Evolutionary conservation across 2,113 vertebrate genomes (phyloP).

Genomic region (Candoia aspera): DNA sequence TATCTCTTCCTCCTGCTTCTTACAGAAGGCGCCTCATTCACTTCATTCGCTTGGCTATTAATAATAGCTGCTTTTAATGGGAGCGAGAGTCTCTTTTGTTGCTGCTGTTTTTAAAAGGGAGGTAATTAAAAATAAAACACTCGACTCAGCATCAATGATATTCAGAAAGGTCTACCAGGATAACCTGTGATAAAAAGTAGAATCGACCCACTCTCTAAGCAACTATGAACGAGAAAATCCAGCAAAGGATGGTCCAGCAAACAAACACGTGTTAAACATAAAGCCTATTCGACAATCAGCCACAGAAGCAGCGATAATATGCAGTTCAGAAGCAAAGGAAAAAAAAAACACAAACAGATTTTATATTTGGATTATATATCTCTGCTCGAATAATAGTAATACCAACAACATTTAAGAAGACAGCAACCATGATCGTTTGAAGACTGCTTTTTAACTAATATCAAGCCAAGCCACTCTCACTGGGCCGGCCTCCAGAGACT

Average conservation of each 20-base stretch:
- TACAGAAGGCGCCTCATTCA: conserved; percentile 25
- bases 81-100: background rate
- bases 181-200: background rate
- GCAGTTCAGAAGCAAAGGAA: background rate
- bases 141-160: background rate
- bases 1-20: conserved; percentile 32
- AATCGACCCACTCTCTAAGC: background rate
- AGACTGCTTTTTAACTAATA: background rate
- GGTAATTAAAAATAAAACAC: background rate
- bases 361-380: background rate
- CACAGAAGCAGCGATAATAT: background rate
- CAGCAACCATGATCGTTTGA: background rate
- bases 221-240: background rate
- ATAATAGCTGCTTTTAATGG: conserved; percentile 33
- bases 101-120: background rate
- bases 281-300: background rate
- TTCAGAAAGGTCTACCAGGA: background rate
- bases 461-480: background rate
- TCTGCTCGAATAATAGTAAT: background rate
- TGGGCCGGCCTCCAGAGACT: background rate
- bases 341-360: background rate
- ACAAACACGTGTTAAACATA: background rate
- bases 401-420: background rate
- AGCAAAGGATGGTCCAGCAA: background rate
- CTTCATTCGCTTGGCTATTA: conserved; percentile 34